Base-by-base conservation (phyloP, 1,140 invertebrate species). In the Drosophila cardini region DNA sequence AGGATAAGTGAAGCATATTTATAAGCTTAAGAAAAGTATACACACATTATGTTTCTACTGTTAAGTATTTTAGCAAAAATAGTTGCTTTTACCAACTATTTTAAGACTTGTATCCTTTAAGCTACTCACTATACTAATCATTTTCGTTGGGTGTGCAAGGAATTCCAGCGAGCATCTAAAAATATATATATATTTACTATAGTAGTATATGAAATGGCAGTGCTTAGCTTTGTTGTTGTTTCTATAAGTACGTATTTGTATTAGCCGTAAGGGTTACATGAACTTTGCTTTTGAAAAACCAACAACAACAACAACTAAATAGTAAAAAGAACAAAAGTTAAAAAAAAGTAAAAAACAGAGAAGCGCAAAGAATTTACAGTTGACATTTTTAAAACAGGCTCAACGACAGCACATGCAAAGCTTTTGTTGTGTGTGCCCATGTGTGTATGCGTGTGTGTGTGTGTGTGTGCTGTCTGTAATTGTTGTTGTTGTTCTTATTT, bases 341-440 rank as follows among this genome's bases (percentile, higher is more conserved):
- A 15, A 46, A 18, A 34, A 32, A 48, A 45, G 34, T 30, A 32
- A 52, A n/a, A 15, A 53, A 64, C 56, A 36, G 32, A 46, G 53
- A 38, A 46, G 43, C 26, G 13, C 34, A 68, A 71, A 72, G 74
- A 86, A 62, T 79, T 78, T 82, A 62, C 82, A 71, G 68, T 87
- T 76, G 83, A 87, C 83, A 71, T 86, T 81, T 76, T 82, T 70
- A 63, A 26, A 72, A 64, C 72, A 86, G 60, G 55, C 70, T 57
- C 68, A 62, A 50, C 76, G 56, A 45, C 55, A 36, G 48, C 50
- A 57, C 57, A 62, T 34, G 45, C 61, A 61, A 57, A 30, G 32
- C n/a, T 40, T 13, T 40, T 10, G 4, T 40, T 13, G 38, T 40
- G 3, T 40, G 34, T 36, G 21, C 21, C 2, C 34, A 46, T 10